These are phyloP conservation scores for Lontra canadensis DNA, from an alignment of 2,113 vertebrate genomes.

Conservation along the genomic window DNA sequence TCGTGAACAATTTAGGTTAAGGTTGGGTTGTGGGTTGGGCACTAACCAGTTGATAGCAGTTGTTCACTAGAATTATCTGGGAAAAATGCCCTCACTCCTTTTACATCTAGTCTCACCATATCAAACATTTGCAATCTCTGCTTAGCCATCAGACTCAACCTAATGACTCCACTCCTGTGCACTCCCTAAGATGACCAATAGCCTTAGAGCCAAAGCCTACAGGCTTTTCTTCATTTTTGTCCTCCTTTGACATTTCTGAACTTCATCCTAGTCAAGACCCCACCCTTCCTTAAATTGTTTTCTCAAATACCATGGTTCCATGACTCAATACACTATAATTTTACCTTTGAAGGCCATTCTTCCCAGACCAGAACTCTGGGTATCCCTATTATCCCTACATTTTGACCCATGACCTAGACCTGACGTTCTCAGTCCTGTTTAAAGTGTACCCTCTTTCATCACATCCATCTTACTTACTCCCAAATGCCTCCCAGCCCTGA, in stretches of 20 bases:
- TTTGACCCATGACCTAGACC: background rate
- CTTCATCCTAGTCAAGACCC: background rate
- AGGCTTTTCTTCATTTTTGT: background rate
- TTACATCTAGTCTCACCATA: background rate
- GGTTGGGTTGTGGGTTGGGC: background rate
- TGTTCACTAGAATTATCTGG: background rate
- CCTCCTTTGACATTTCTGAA: background rate
- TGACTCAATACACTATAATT: no score
- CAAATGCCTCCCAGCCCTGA: background rate
- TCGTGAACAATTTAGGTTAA: background rate
- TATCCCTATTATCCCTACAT: fast-evolving
- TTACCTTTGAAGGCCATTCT: background rate
- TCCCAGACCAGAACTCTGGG: background rate
- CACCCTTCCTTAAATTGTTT: background rate
- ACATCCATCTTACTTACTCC: no score
- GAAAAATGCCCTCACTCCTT: background rate
- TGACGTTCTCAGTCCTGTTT: background rate
- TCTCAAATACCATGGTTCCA: background rate
- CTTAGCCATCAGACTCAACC: background rate
- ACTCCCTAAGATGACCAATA: background rate
- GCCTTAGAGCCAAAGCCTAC: background rate
- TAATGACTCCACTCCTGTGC: fast-evolving
- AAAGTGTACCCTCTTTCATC: background rate
- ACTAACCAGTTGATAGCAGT: background rate
- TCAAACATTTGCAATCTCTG: fast-evolving